A percentile compares a stretch with the other conserved stretches of the same genome.
These are phyloP conservation scores for Dendrolimus punctatus DNA, from an alignment of 1,140 invertebrate species.

Conservation along the genomic window DNA sequence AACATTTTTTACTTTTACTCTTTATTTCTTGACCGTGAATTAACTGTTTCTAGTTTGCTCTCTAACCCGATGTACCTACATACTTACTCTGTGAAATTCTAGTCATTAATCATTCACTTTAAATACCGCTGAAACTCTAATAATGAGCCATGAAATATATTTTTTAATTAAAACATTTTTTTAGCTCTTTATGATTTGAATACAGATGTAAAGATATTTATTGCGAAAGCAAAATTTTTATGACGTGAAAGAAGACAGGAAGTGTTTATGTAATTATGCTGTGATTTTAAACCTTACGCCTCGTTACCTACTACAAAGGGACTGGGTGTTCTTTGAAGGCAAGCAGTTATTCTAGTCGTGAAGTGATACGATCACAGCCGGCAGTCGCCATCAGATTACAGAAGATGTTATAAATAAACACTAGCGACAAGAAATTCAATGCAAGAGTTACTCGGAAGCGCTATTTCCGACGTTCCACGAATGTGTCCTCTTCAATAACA, in stretches of 20 bases:
- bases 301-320: conserved; percentile 1
- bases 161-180: not conserved
- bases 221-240: conserved; percentile 1
- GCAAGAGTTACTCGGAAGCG: conserved; percentile 59
- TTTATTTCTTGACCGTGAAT: too few relatives aligned
- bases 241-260: conserved; percentile 4
- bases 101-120: too few relatives aligned
- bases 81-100: too few relatives aligned
- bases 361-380: conserved; percentile 24
- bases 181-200: conserved; percentile 6
- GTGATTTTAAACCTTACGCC: conserved; percentile 1
- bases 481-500: conserved; percentile 38
- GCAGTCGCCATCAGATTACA: conserved; percentile 38
- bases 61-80: too few relatives aligned
- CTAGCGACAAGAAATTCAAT: conserved; percentile 51
- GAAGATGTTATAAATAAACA: conserved; percentile 41
- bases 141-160: too few relatives aligned
- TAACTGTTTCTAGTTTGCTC: too few relatives aligned
- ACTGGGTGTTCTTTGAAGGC: not conserved
- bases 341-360: conserved; percentile 23
- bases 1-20: too few relatives aligned
- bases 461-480: conserved; percentile 64
- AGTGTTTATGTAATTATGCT: conserved; percentile 1
- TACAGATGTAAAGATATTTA: conserved; percentile 4
- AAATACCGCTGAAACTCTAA: too few relatives aligned